Percentiles rank a stretch among this genome's conserved stretches.
Conservation (phyloP, 2,797 vertebrate genomes). For the Heterohyrax brucei region DNA sequence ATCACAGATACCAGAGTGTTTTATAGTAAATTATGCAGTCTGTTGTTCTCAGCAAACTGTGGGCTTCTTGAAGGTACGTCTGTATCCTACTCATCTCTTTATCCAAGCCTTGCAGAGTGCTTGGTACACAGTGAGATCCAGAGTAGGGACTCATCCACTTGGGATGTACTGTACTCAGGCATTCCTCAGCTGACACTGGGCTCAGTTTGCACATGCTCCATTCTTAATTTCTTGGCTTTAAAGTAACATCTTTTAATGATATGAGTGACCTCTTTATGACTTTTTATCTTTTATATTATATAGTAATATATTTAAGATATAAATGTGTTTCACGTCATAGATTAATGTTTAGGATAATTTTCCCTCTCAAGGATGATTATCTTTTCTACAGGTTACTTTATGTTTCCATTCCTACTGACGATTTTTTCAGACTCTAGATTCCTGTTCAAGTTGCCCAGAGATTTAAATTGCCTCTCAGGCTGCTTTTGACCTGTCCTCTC, state of each 20-base stretch:
- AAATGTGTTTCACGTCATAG: slow-evolving; percentile 32
- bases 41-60: background rate
- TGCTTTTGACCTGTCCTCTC: background rate
- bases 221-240: background rate
- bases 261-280: background rate
- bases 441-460: background rate
- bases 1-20: background rate
- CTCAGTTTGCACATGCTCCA: background rate
- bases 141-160: background rate
- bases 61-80: background rate
- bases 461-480: background rate
- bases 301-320: slow-evolving; percentile 21
- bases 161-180: background rate
- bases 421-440: slow-evolving; percentile 53
- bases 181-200: background rate
- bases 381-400: background rate
- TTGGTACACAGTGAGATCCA: background rate
- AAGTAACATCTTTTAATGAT: slow-evolving; percentile 8
- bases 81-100: background rate
- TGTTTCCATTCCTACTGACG: slow-evolving; percentile 47
- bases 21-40: background rate
- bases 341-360: background rate
- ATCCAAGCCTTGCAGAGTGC: background rate
- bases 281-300: background rate
- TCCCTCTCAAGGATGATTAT: background rate